Evolutionary conservation across 2,888 invertebrate species (phyloP), one percentile per base, ranked within the genome.

Genomic region (Cerastis leucographa): DNA sequence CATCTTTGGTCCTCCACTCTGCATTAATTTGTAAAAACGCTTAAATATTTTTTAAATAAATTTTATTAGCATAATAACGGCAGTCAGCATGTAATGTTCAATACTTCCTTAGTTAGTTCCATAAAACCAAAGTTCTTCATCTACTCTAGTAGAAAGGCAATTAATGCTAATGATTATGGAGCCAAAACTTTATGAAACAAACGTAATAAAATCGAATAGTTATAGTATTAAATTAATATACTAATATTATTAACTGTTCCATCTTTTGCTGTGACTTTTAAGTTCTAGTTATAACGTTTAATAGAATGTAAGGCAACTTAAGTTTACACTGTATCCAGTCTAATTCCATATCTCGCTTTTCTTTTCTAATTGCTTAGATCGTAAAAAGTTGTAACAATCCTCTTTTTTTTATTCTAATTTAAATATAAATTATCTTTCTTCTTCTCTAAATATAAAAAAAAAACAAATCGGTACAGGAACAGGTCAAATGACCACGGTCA

Each of bases 201-300:
- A 35, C 14, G 62, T 49, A 42, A 80, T 74, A 49, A 80, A 79
- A 68, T 79, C 8, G 67, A 49, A 78, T 67, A 42, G 59, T 79
- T 73, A 80, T 62, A 62, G 67, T 42, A 22, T 29, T 4, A 80
- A 54, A 74, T 67, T 64, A 67, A 19, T 25, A 80, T 54, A 67
- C 29, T 11, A 9, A 42, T 42, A 42, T 42, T 42, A 14, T 42
- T 42, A 35, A 35, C 12, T 12, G 22, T 22, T 40, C 12, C 14
- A 62, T 12, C 40, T 62, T 40, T 62, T 42, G n/a, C 14, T 42
- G 40, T n/a, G 62, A 62, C n/a, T 29, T 59, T 17, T 25, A 8
- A 29, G 8, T 29, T 17, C 17, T 59, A 59, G 8, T 25, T 56
- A 8, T 14, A 25, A 25, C 14, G 56, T 2, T 56, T 29, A 59